Base-by-base conservation (phyloP, 2,888 invertebrate genomes). In the Unio pictorum region DNA sequence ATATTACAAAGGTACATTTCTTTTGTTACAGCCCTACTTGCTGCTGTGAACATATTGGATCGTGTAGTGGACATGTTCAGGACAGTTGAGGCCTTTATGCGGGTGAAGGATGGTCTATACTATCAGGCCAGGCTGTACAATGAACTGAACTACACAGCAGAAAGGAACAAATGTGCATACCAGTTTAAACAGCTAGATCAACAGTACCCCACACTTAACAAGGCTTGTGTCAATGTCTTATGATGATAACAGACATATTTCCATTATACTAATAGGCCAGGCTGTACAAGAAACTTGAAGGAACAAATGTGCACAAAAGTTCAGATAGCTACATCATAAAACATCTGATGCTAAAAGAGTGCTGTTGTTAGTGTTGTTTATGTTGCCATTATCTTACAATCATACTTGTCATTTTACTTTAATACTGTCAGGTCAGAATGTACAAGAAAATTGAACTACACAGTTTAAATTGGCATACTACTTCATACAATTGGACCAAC, bases 131-230 rank as follows among this genome's bases (percentile, higher is more conserved):
- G 94, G 78, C 91, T 95, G 0, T 95, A 94, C 84, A 92, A 96
- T 84, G 94, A 94, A 78, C 91, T 96, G 4, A 94, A 94, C 3
- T 92, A 93, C 84, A 91, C 92, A 20, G 91, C 92, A 0, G 94
- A 95, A 80, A 92, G 96, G 74, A 96, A 96, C 89, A 94, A 94
- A 82, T 95, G 94, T 87, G 94, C 96, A 0, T 93, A 94, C 86
- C 94, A 95, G 90, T 96, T 95, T 86, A 92, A 94, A 73, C 93
- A 94, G 78, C 91, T 96, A 66, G 94, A 95, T 88, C 93, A 93
- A 80, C 94, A 95, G 85, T 93, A 94, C 95, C 93, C 96, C 95
- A 92, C 96, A 94, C 69, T 83, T 8, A 76, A 72, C 60, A 74
- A 69, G 28, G 67, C 77, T 8, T 28, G 73, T 20, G 74, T 87